These are phyloP conservation scores for Mamestra brassicae DNA, from an alignment of 2,888 invertebrate species.

Conservation along the genomic window DNA sequence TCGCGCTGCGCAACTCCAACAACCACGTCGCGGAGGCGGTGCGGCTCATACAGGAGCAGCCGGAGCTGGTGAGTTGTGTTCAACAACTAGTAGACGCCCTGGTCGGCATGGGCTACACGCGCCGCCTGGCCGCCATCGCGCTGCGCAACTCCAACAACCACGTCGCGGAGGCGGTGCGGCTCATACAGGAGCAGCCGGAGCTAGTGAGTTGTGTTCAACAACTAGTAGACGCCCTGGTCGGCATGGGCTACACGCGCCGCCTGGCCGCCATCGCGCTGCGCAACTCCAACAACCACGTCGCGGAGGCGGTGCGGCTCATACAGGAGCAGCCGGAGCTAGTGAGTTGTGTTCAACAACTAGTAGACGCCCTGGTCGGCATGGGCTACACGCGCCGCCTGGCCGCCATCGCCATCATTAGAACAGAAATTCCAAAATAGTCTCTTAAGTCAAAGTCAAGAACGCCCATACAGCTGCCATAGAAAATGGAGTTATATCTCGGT, in stretches of 20 bases:
- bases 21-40: conserved; percentile 94
- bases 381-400: conserved; percentile 92
- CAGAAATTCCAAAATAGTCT: too few relatives aligned
- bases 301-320: conserved; percentile 92
- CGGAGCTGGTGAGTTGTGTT: conserved; percentile 82
- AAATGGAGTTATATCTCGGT: too few relatives aligned
- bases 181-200: conserved; percentile 92
- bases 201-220: conserved; percentile 78
- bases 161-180: conserved; percentile 92
- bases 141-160: conserved; percentile 93
- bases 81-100: conserved; percentile 88
- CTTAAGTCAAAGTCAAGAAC: too few relatives aligned
- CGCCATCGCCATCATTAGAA: too few relatives aligned
- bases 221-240: conserved; percentile 89
- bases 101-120: conserved; percentile 93
- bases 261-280: conserved; percentile 92
- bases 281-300: conserved; percentile 93
- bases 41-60: conserved; percentile 91
- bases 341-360: conserved; percentile 19
- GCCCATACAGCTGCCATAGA: too few relatives aligned
- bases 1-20: conserved; percentile 92
- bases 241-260: conserved; percentile 93
- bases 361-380: conserved; percentile 92
- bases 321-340: conserved; percentile 92
- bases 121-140: conserved; percentile 91